phyloP scores from a whole-genome alignment of 2,113 vertebrate genomes.

The Budorcas taxicolor region DNA sequence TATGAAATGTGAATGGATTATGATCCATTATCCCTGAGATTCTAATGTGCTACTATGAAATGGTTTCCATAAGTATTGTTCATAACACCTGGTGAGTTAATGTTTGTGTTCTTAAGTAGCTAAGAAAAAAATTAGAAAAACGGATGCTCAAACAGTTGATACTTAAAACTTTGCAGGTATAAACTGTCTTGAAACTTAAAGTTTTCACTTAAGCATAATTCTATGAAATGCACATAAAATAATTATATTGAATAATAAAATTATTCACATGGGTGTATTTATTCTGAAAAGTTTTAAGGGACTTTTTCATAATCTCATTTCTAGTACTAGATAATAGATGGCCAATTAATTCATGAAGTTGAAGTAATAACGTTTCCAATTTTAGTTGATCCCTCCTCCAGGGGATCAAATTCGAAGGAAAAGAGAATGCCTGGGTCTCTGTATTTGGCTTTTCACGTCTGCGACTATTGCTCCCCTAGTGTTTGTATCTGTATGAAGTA shows the following conservation, averaged over 20 bases:
- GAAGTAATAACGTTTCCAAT: not conserved
- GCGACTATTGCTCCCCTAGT: not conserved
- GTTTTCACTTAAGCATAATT: not conserved
- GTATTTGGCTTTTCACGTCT: not conserved
- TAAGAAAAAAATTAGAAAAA: not conserved
- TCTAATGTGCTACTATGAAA: conserved; percentile 60
- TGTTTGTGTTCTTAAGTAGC: conserved; percentile 33
- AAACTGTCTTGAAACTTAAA: not conserved
- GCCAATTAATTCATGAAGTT: not conserved
- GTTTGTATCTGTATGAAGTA: not conserved
- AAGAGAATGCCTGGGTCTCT: not conserved
- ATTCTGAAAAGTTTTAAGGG: not conserved
- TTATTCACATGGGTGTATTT: not conserved
- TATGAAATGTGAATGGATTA: conserved; percentile 74
- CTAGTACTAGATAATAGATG: not conserved
- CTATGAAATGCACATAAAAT: not conserved
- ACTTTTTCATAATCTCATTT: not conserved
- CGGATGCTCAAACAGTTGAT: not conserved
- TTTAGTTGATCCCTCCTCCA: not conserved
- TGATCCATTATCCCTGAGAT: conserved; percentile 69
- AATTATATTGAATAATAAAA: not conserved
- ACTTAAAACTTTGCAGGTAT: not conserved
- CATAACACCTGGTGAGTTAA: conserved; percentile 17
- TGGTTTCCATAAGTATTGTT: conserved; percentile 55
- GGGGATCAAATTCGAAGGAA: not conserved